These are phyloP conservation scores for Macroglossus sobrinus DNA, from an alignment of 2,113 vertebrate species.

Conservation along the genomic window DNA sequence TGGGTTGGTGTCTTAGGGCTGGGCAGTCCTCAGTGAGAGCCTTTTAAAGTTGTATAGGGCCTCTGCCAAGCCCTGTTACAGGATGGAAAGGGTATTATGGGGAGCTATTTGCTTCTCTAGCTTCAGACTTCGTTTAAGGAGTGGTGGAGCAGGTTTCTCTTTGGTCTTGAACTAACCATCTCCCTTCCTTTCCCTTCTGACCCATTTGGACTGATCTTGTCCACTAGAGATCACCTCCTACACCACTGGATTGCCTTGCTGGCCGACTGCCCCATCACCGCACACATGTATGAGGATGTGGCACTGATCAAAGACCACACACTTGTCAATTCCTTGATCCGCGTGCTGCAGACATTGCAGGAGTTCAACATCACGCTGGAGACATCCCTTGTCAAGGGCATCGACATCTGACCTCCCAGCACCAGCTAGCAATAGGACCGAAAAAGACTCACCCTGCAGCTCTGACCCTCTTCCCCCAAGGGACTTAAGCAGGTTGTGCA, in stretches of 20 bases:
- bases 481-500: conserved; percentile 72
- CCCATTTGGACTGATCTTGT: not conserved
- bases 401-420: conserved; percentile 88
- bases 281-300: conserved; percentile 97
- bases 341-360: conserved; percentile 97
- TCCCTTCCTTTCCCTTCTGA: conserved; percentile 36
- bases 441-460: conserved; percentile 52
- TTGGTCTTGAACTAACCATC: not conserved
- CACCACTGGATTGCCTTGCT: conserved; percentile 99
- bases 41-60: not conserved
- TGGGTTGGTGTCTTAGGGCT: not conserved
- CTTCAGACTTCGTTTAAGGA: not conserved
- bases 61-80: not conserved
- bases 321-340: conserved; percentile 96
- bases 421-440: conserved; percentile 21
- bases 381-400: conserved; percentile 96
- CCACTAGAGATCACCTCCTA: conserved; percentile 93
- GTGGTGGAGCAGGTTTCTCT: not conserved
- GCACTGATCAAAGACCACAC: conserved; percentile 97
- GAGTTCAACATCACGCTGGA: conserved; percentile 99
- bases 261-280: conserved; percentile 95
- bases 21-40: not conserved
- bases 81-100: not conserved
- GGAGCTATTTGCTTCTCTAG: not conserved
- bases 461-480: conserved; percentile 69